A percentile compares a stretch with the other conserved stretches of the same genome.
Conservation (phyloP, 2,888 invertebrate genomes). For the Rhingia rostrata region DNA sequence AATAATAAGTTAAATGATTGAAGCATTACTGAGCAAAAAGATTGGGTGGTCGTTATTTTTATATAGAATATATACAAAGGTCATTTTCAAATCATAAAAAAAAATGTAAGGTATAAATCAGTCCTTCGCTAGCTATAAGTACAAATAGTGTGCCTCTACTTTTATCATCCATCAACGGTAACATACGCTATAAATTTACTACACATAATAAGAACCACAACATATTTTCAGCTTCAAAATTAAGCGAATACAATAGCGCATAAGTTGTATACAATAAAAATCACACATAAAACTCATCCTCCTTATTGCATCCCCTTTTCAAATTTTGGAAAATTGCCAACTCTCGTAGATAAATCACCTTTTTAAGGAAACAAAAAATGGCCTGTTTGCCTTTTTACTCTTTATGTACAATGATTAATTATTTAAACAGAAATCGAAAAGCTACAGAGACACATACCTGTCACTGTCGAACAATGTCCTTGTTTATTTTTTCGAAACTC, state of each 20-base stretch:
- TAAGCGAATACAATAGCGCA: background rate
- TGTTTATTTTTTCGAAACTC: background rate
- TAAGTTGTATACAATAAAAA: conserved; percentile 28
- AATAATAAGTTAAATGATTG: too few species aligned
- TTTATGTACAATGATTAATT: background rate
- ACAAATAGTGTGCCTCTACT: too few species aligned
- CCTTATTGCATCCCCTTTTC: background rate
- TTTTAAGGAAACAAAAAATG: conserved; percentile 18
- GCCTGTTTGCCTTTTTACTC: conserved; percentile 3
- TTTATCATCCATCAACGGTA: background rate
- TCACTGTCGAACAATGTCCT: conserved; percentile 11
- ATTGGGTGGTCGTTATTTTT: too few species aligned
- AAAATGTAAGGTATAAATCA: too few species aligned
- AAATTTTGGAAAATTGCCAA: conserved; percentile 42
- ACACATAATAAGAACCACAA: conserved; percentile 1
- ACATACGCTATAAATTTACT: conserved; percentile 6
- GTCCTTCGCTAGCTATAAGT: too few species aligned
- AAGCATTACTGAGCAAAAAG: too few species aligned
- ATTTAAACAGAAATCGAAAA: background rate
- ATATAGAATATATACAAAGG: too few species aligned
- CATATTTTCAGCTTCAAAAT: background rate
- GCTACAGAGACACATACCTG: conserved; percentile 46
- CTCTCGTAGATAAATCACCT: conserved; percentile 32
- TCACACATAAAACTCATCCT: conserved; percentile 27
- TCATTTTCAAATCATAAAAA: too few species aligned